Conservation (phyloP, 1,140 invertebrate species). For the Geopemphigus sp. region DNA sequence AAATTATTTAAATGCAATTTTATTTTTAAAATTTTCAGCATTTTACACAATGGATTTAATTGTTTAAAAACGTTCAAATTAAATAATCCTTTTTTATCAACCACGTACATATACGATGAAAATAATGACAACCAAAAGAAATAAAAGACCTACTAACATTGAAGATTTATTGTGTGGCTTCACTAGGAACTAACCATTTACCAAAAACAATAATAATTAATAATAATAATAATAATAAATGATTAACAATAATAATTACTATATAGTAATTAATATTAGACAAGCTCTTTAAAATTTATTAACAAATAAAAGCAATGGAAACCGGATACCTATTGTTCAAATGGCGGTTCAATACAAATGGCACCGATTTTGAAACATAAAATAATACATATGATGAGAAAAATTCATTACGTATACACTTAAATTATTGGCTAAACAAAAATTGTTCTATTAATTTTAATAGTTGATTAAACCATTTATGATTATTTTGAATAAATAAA, state of each 20-base stretch:
- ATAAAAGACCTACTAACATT: neutral
- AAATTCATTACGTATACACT: slow-evolving; percentile 46
- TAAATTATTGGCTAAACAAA: slow-evolving; percentile 48
- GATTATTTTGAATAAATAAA: slow-evolving; percentile 43
- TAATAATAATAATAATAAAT: slow-evolving; percentile 37
- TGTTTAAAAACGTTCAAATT: neutral
- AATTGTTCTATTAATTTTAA: slow-evolving; percentile 47
- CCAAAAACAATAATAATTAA: slow-evolving; percentile 19
- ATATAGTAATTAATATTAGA: slow-evolving; percentile 37
- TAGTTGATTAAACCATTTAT: slow-evolving; percentile 33
- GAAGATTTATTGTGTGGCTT: slow-evolving; percentile 4
- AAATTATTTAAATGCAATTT: slow-evolving; percentile 22
- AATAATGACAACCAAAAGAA: slow-evolving; percentile 4
- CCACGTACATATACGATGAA: neutral
- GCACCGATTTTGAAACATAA: slow-evolving; percentile 41
- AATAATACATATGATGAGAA: slow-evolving; percentile 46
- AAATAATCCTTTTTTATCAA: neutral
- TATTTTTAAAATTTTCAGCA: neutral
- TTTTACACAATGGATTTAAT: slow-evolving; percentile 9
- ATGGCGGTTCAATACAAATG: slow-evolving; percentile 42
- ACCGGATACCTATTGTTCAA: slow-evolving; percentile 46
- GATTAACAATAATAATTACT: slow-evolving; percentile 29
- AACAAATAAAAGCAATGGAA: slow-evolving; percentile 48
- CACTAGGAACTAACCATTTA: slow-evolving; percentile 35
- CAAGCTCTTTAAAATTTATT: slow-evolving; percentile 45